A percentile compares a stretch with the other conserved stretches of the same genome.
phyloP scores from a whole-genome alignment of 2,888 invertebrate species.

The Caenorhabditis angaria region DNA sequence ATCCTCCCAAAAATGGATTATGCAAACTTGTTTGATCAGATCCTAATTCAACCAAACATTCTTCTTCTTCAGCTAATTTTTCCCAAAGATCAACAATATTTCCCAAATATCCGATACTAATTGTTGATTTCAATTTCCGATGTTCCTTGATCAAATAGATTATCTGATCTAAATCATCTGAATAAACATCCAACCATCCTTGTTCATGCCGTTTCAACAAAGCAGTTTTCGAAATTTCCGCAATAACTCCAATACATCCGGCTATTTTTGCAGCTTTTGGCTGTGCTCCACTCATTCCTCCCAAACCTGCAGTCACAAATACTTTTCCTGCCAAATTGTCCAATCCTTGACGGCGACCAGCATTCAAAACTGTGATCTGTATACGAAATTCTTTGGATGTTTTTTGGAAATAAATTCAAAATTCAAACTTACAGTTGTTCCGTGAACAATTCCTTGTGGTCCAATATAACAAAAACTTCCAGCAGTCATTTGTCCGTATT shows the following conservation, averaged over 20 bases:
- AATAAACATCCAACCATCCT: constrained; percentile 77
- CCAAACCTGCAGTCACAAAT: constrained; percentile 77
- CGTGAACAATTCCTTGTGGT: constrained; percentile 79
- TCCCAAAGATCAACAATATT: constrained; percentile 78
- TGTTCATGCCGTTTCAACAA: constrained; percentile 76
- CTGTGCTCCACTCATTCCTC: constrained; percentile 76
- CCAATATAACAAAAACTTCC: constrained; percentile 79
- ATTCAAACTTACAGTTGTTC: constrained; percentile 76
- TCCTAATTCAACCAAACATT: constrained; percentile 77
- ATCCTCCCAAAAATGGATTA: constrained; percentile 77
- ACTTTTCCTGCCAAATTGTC: constrained; percentile 74
- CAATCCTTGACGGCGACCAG: constrained; percentile 75
- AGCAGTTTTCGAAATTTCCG: constrained; percentile 76
- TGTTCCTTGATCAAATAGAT: constrained; percentile 64
- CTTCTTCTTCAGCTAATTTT: constrained; percentile 75
- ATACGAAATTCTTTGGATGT: neutral
- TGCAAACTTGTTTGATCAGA: constrained; percentile 79
- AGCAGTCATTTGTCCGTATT: constrained; percentile 80
- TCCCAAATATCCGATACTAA: constrained; percentile 77
- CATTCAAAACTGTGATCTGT: constrained; percentile 78
- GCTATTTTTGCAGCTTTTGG: constrained; percentile 78
- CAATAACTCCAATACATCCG: constrained; percentile 78
- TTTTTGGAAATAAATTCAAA: neutral
- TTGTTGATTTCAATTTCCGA: constrained; percentile 69
- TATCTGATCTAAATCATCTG: constrained; percentile 73